phyloP scores from a whole-genome alignment of 2,888 invertebrate species.

The Eucera pruinosa region DNA sequence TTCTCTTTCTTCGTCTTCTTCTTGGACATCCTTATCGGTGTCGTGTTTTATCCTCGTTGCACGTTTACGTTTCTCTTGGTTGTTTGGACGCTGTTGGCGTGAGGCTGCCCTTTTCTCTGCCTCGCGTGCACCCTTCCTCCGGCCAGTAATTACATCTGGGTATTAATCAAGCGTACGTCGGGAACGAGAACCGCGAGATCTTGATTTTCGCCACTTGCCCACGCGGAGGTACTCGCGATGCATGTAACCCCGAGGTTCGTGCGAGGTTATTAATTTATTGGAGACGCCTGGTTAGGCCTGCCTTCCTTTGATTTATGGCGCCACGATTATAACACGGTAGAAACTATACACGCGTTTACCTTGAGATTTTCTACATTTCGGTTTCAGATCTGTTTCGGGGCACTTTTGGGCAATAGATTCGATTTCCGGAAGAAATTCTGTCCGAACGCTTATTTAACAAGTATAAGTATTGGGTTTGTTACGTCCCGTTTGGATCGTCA shows the following conservation, averaged over 20 bases:
- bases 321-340: not conserved
- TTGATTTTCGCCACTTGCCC: constrained; percentile 64
- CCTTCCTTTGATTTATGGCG: constrained; percentile 18
- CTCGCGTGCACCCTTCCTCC: constrained; percentile 50
- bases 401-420: too few species aligned
- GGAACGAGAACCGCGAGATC: constrained; percentile 61
- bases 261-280: constrained; percentile 58
- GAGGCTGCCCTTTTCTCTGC: constrained; percentile 44
- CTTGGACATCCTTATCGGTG: too few species aligned
- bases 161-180: constrained; percentile 68
- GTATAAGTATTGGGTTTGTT: too few species aligned
- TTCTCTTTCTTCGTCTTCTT: not conserved
- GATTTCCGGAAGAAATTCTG: too few species aligned
- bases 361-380: too few species aligned
- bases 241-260: constrained; percentile 23
- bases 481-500: too few species aligned
- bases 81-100: constrained; percentile 20
- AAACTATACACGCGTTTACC: too few species aligned
- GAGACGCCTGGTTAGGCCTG: constrained; percentile 43
- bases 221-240: constrained; percentile 1
- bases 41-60: too few species aligned
- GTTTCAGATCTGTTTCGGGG: too few species aligned
- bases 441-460: too few species aligned
- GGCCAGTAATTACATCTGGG: constrained; percentile 66
- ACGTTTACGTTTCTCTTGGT: not conserved